phyloP scores from a whole-genome alignment of 53 echinoderm and acorn worm species.

The Henricia sp. region DNA sequence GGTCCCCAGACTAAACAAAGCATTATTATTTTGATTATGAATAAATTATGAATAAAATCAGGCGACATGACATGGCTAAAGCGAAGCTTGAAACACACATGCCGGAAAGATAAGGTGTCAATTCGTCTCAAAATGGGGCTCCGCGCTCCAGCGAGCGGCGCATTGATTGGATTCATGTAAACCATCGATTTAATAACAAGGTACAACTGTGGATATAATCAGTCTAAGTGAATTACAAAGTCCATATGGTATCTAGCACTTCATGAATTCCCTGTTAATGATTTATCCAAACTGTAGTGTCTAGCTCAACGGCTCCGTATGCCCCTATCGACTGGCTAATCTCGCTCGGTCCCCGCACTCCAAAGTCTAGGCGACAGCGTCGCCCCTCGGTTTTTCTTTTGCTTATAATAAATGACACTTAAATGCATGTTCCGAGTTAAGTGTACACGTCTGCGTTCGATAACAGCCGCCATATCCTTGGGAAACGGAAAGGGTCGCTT shows the following conservation, averaged over 20 bases:
- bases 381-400: background rate
- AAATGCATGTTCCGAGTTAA: constrained; percentile 22
- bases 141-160: background rate
- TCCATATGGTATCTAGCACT: constrained; percentile 6
- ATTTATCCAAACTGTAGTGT: constrained; percentile 28
- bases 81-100: background rate
- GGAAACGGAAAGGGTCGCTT: background rate
- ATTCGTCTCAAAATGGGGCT: background rate
- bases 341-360: constrained; percentile 22
- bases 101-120: background rate
- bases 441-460: background rate
- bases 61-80: background rate
- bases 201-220: constrained; percentile 10
- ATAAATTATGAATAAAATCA: background rate
- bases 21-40: no score
- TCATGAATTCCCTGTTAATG: constrained; percentile 37
- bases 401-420: constrained; percentile 32
- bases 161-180: constrained; percentile 8
- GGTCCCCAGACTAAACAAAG: background rate
- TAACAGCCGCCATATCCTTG: background rate
- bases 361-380: constrained; percentile 32
- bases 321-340: constrained; percentile 10
- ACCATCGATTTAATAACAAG: constrained; percentile 34
- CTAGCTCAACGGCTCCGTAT: background rate
- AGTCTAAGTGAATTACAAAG: constrained; percentile 27